These are phyloP conservation scores for Chloropsis cyanopogon DNA, from an alignment of 2,113 vertebrate genomes.

Conservation along the genomic window DNA sequence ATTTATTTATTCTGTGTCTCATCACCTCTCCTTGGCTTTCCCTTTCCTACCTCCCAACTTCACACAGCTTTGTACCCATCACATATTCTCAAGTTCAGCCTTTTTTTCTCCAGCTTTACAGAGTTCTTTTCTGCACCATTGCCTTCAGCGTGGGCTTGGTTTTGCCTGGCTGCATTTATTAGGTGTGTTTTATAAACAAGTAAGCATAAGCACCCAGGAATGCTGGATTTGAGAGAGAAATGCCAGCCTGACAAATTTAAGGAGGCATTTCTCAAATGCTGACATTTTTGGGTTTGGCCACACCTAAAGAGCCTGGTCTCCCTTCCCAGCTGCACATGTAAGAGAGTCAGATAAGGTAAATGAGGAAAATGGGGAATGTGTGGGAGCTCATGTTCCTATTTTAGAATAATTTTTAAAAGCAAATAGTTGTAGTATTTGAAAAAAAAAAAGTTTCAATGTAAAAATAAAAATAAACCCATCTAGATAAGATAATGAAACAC, in stretches of 20 bases:
- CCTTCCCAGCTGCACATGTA: background rate
- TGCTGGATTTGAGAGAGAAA: background rate
- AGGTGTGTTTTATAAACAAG: background rate
- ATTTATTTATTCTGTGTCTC: background rate
- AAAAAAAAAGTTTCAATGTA: background rate
- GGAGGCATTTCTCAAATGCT: background rate
- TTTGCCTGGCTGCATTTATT: background rate
- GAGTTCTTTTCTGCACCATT: background rate
- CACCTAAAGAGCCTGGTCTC: background rate
- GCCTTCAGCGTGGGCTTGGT: background rate
- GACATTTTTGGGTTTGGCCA: background rate
- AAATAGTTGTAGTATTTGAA: background rate
- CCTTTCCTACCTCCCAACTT: background rate
- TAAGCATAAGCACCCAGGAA: background rate
- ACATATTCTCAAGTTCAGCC: background rate
- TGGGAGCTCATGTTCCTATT: background rate
- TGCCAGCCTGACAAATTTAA: background rate
- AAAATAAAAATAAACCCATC: background rate
- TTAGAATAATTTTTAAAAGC: background rate
- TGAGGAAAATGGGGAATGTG: background rate
- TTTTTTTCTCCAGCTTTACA: background rate
- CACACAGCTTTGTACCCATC: background rate
- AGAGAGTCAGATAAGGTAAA: background rate
- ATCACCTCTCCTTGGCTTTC: background rate
- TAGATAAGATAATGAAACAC: background rate